Evolutionary conservation across 1,140 invertebrate species (phyloP).

Genomic region (Coenobita brevimanus): DNA sequence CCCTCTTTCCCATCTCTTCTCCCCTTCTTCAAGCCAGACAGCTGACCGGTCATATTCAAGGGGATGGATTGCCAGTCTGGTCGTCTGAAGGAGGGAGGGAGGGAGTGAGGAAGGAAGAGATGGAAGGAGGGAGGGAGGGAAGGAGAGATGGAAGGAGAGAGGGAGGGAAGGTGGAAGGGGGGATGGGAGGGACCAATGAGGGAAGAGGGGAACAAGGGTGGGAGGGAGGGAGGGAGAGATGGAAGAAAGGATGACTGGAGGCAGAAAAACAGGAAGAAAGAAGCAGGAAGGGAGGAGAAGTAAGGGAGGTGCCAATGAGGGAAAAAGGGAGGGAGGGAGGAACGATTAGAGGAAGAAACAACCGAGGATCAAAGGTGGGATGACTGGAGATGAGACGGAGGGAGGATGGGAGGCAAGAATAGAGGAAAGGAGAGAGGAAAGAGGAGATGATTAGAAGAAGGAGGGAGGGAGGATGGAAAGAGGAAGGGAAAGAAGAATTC

Average conservation of each 20-base stretch:
- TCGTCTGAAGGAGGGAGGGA: too few species aligned
- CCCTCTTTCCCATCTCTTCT: too few species aligned
- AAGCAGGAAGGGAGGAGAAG: background rate
- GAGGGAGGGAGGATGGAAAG: background rate
- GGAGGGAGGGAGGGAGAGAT: background rate
- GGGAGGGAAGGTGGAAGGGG: too few species aligned
- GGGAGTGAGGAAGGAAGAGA: too few species aligned
- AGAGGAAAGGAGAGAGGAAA: background rate
- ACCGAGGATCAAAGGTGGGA: background rate
- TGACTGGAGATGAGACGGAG: too few species aligned
- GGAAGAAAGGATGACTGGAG: background rate
- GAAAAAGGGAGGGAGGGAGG: background rate
- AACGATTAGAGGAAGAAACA: background rate
- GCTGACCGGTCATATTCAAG: too few species aligned
- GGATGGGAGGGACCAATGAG: background rate
- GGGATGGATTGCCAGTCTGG: too few species aligned
- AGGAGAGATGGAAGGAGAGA: too few species aligned
- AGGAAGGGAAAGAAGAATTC: background rate
- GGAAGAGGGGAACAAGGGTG: slow-evolving; percentile 12
- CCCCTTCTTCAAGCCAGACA: too few species aligned
- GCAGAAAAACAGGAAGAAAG: background rate
- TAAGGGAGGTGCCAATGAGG: background rate
- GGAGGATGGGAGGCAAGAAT: background rate
- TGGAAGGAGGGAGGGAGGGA: too few species aligned
- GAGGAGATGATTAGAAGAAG: background rate